Conservation (phyloP, 2,888 invertebrate species). For the Artemia sp. region DNA sequence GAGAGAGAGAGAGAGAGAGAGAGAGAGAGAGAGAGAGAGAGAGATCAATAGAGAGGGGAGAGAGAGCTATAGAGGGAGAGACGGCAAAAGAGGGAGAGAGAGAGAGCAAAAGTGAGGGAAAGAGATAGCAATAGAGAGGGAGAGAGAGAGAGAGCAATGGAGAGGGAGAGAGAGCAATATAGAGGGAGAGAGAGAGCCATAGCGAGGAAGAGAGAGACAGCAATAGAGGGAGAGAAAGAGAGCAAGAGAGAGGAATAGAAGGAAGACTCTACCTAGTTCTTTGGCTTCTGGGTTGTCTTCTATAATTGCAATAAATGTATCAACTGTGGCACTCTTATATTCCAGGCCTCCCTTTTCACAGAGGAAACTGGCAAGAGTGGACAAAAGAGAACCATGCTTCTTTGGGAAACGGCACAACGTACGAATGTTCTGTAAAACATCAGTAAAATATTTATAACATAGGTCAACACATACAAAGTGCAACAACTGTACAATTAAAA, state of each 20-base stretch:
- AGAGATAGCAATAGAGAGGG: too few species aligned
- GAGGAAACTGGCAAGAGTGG: constrained; percentile 89
- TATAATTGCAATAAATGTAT: constrained; percentile 90
- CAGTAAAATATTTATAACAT: not conserved
- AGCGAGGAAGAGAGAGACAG: not conserved
- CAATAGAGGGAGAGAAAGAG: not conserved
- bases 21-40: too few species aligned
- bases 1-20: too few species aligned
- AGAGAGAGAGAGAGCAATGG: too few species aligned
- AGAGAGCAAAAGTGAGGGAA: too few species aligned
- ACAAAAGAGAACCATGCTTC: constrained; percentile 88
- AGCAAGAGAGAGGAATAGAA: too few species aligned
- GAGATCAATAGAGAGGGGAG: too few species aligned
- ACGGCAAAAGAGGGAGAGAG: too few species aligned
- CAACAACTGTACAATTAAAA: too few species aligned
- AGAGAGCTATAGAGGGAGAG: too few species aligned
- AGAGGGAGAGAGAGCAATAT: not conserved
- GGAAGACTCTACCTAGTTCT: constrained; percentile 49
- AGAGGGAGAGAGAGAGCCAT: not conserved
- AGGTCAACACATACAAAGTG: too few species aligned
- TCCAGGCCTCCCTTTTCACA: constrained; percentile 90
- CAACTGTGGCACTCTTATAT: constrained; percentile 95
- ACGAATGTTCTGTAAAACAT: constrained; percentile 34
- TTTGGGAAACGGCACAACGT: constrained; percentile 84
- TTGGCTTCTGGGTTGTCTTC: constrained; percentile 96